phyloP scores from a whole-genome alignment of 2,888 invertebrate genomes.

The Dendrolimus houi region DNA sequence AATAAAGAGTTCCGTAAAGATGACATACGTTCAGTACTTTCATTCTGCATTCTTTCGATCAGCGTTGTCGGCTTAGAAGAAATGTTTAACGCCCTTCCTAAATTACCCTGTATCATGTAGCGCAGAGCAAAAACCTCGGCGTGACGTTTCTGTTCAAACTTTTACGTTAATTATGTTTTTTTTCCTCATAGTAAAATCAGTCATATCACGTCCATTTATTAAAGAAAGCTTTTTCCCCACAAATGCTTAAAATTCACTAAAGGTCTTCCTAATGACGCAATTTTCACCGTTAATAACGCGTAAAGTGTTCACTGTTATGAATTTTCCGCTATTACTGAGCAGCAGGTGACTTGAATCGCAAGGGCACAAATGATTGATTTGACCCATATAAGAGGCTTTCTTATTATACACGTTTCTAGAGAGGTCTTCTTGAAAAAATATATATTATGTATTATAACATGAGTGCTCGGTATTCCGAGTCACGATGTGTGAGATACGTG shows the following conservation, averaged over 20 bases:
- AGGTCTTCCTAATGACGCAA: neutral
- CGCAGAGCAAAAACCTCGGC: too few relatives aligned
- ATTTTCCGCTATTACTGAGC: neutral
- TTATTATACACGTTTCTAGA: neutral
- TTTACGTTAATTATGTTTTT: too few relatives aligned
- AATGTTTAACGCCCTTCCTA: too few relatives aligned
- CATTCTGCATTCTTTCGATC: too few relatives aligned
- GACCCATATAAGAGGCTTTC: neutral
- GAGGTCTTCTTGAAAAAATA: neutral
- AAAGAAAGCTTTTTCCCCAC: too few relatives aligned
- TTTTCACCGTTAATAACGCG: neutral
- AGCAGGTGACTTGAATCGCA: neutral
- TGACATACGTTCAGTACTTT: too few relatives aligned
- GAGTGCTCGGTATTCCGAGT: neutral
- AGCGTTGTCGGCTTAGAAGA: too few relatives aligned
- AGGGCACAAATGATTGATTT: neutral
- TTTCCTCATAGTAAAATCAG: too few relatives aligned
- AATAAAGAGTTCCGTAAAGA: too few relatives aligned
- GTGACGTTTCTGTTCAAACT: too few relatives aligned
- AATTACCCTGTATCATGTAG: too few relatives aligned
- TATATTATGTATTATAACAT: neutral
- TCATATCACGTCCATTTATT: too few relatives aligned
- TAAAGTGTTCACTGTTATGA: neutral
- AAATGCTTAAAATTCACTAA: neutral
- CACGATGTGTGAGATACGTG: neutral